phyloP scores from a whole-genome alignment of 2,797 vertebrate species.

The Schizopygopsis malacanthus region DNA sequence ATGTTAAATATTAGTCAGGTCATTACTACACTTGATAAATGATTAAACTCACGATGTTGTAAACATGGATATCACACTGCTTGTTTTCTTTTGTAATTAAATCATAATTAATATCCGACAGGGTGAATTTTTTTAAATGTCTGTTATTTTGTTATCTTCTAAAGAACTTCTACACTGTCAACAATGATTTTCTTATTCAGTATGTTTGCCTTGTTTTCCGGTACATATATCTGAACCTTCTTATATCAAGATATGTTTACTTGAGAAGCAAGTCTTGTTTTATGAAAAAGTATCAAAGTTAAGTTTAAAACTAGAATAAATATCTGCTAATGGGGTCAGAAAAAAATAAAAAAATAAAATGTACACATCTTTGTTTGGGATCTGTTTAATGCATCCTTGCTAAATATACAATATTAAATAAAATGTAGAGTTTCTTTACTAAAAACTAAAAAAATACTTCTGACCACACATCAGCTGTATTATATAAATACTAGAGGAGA shows the following conservation, averaged over 20 bases:
- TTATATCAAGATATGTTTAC: too few species aligned
- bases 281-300: too few species aligned
- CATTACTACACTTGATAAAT: not conserved
- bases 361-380: not conserved
- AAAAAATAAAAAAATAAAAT: too few species aligned
- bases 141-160: too few species aligned
- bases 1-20: not conserved
- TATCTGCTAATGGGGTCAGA: not conserved
- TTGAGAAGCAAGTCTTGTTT: too few species aligned
- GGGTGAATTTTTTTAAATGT: not conserved
- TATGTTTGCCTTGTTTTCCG: not conserved
- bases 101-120: not conserved
- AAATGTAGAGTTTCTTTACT: not conserved
- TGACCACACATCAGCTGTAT: not conserved
- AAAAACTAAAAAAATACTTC: not conserved
- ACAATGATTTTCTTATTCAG: not conserved
- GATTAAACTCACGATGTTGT: not conserved
- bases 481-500: not conserved
- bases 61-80: too few species aligned
- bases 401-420: not conserved
- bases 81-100: not conserved
- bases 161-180: too few species aligned
- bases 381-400: not conserved
- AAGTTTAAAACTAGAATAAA: not conserved
- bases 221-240: not conserved